phyloP scores from a whole-genome alignment of 1,140 invertebrate genomes.

The Nymphalis io region DNA sequence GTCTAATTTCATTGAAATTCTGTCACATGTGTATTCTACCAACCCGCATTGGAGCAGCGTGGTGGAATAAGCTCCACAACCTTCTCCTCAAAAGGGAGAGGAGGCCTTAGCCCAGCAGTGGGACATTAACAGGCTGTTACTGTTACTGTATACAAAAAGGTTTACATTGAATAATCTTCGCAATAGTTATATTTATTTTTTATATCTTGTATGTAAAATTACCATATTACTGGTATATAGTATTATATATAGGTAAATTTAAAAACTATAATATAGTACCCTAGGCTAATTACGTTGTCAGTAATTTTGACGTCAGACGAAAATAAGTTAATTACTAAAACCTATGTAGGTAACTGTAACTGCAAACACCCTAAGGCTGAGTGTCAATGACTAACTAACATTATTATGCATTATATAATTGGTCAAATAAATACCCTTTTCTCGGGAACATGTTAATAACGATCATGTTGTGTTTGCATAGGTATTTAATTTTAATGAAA shows the following conservation, averaged over 20 bases:
- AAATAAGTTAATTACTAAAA: constrained; percentile 2
- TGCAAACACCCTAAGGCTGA: constrained; percentile 1
- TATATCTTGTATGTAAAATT: neutral
- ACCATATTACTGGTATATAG: too few species aligned
- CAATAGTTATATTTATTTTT: neutral
- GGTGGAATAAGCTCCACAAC: too few species aligned
- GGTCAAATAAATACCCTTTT: constrained; percentile 7
- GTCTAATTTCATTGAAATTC: too few species aligned
- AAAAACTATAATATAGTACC: neutral
- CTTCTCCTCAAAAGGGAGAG: too few species aligned
- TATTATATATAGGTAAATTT: too few species aligned
- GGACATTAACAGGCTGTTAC: too few species aligned
- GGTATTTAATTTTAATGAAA: too few species aligned
- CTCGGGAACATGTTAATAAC: constrained; percentile 2
- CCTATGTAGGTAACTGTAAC: constrained; percentile 1
- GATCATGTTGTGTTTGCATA: neutral
- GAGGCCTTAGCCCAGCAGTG: too few species aligned
- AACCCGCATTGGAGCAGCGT: too few species aligned
- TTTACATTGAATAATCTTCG: too few species aligned
- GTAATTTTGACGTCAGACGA: constrained; percentile 1
- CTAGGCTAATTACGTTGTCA: neutral
- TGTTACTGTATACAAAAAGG: too few species aligned
- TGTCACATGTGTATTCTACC: too few species aligned
- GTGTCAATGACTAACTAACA: constrained; percentile 1
- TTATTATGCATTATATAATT: constrained; percentile 11